Base-by-base conservation (phyloP, 2,888 invertebrate species). In the Calliphora vomitoria region DNA sequence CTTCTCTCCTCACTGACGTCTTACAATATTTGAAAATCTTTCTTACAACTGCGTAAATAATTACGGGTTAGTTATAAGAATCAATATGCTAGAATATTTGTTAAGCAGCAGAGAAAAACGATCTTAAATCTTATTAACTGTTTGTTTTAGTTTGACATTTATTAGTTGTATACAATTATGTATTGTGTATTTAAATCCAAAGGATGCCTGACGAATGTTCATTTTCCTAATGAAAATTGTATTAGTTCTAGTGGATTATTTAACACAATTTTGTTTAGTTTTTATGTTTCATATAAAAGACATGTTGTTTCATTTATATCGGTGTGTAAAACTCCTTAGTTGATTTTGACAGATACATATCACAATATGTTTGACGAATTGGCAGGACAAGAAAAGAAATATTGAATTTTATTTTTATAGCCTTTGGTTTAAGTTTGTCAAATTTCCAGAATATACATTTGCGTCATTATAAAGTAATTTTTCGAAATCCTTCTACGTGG, bases 81-180 rank as follows among this genome's bases (percentile, higher is more conserved):
- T n/a, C 60, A 62, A 72, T 31, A 6, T 55, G 41, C 4, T 38
- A 4, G 31, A 4, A 31, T 31, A 31, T 44, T 35, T 47, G 25
- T 5, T 68, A 55, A 44, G 15, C 8, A 62, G 41, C n/a, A 25
- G 18, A 15, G 20, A 4, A 81, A 78, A 4, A 41, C n/a, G 50
- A 80, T 82, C 62, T 78, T 74, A 69, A 82, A 84, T 87, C 84
- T 69, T 82, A 50, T 82, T 64, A 84, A 78, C 81, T 74, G 41
- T 84, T 78, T 87, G 60, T 62, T 84, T 74, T 18, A 10, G 11
- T 38, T 15, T 87, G 87, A 87, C 87, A 78, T 87, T 87, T 87
- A 87, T 82, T 78, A 62, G 72, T 25, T 72, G 62, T 47, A 20
- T 2, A 10, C 44, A 47, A 25, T 66, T 64, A n/a, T n/a, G n/a